Evolutionary conservation across 2,113 vertebrate genomes (phyloP).

Genomic region (Tetraodon nigroviridis): DNA sequence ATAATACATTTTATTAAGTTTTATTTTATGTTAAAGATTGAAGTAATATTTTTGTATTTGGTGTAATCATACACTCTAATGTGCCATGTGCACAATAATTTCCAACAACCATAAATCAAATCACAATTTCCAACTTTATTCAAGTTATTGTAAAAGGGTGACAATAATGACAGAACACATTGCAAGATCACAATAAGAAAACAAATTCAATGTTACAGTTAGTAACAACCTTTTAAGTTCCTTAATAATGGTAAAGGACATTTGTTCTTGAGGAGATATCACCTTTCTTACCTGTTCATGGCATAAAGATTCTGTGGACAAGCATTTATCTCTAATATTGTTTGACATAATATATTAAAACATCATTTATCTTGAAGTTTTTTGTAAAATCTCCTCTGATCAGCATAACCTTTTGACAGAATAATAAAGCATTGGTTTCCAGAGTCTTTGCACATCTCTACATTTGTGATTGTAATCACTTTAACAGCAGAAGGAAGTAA

Average conservation of each 20-base stretch:
- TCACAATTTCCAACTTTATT: slow-evolving; percentile 50
- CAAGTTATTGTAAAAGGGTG: slow-evolving; percentile 74
- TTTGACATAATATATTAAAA: slow-evolving; percentile 18
- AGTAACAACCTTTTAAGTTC: slow-evolving; percentile 57
- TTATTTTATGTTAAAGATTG: too few species aligned
- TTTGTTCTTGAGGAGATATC: slow-evolving; percentile 38
- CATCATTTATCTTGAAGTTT: slow-evolving; percentile 8
- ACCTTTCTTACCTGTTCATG: slow-evolving; percentile 9
- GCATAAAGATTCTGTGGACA: slow-evolving; percentile 19
- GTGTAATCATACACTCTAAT: neutral
- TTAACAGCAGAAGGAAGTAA: slow-evolving; percentile 15
- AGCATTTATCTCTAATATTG: slow-evolving; percentile 18
- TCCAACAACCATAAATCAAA: neutral
- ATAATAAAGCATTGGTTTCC: slow-evolving; percentile 20
- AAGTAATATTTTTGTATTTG: too few species aligned
- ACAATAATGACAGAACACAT: slow-evolving; percentile 63
- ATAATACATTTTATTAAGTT: too few species aligned
- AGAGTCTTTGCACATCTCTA: slow-evolving; percentile 11
- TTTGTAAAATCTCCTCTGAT: neutral
- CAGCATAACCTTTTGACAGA: slow-evolving; percentile 2
- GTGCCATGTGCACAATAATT: neutral
- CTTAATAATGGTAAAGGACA: slow-evolving; percentile 50
- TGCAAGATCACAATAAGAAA: slow-evolving; percentile 46
- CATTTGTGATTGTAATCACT: slow-evolving; percentile 8
- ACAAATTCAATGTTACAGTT: slow-evolving; percentile 54